A percentile compares a stretch with the other conserved stretches of the same genome.
Conservation (phyloP, 2,113 vertebrate species). For the Carettochelys insculpta region DNA sequence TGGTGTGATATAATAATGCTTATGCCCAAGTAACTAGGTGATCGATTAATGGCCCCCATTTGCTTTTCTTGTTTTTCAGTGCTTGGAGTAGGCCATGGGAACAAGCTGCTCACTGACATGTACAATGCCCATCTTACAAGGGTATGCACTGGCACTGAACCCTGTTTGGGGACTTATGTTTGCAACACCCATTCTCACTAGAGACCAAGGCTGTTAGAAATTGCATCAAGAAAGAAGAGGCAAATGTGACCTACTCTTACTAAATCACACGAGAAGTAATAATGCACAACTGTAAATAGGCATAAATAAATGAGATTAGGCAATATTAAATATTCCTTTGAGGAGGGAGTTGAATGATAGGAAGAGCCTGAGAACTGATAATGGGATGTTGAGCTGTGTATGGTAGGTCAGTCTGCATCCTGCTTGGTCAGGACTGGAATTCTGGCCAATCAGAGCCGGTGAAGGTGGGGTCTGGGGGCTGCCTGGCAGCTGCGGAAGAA, state of each 20-base stretch:
- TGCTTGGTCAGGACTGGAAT: neutral
- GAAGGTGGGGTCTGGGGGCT: no score
- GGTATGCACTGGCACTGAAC: constrained; percentile 72
- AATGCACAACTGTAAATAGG: neutral
- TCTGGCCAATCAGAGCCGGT: no score
- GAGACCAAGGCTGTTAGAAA: no score
- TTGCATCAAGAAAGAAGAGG: neutral
- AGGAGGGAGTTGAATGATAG: neutral
- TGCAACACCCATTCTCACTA: rapidly evolving
- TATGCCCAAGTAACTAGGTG: rapidly evolving
- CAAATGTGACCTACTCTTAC: neutral
- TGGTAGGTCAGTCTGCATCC: neutral
- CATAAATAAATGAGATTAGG: neutral
- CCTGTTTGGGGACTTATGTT: rapidly evolving
- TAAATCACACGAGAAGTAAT: neutral
- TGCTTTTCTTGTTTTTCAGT: constrained; percentile 79
- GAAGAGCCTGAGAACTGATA: neutral
- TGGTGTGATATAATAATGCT: neutral
- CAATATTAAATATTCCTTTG: neutral
- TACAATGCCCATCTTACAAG: constrained; percentile 82
- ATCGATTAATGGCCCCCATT: neutral
- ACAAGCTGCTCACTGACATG: constrained; percentile 79
- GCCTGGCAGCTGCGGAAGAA: no score
- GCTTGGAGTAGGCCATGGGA: constrained; percentile 83
- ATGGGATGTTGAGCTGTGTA: neutral